Evolutionary conservation across 2,113 vertebrate genomes (phyloP).

Genomic region (Pangasianodon hypophthalmus): DNA sequence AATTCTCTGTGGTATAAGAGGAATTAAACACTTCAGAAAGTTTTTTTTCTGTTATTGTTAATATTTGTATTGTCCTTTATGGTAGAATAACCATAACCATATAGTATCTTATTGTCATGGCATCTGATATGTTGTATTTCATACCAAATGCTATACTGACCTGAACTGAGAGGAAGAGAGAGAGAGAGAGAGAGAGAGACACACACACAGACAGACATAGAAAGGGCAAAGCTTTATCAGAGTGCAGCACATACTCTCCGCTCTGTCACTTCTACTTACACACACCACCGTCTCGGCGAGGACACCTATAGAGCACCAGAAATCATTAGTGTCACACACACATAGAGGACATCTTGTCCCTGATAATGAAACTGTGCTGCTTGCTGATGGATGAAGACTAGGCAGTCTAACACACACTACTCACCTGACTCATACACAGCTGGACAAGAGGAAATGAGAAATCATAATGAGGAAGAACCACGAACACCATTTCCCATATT

Average conservation of each 20-base stretch:
- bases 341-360: slow-evolving; percentile 16
- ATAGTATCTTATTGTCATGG: background rate
- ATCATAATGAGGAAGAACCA: background rate
- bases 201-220: slow-evolving; percentile 1
- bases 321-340: slow-evolving; percentile 25
- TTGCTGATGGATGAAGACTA: background rate
- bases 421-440: background rate
- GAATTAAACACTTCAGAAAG: background rate
- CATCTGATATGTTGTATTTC: background rate
- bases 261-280: slow-evolving; percentile 6
- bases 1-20: background rate
- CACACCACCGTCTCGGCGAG: background rate
- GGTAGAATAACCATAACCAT: background rate
- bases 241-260: background rate
- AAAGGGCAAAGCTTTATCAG: slow-evolving; percentile 1
- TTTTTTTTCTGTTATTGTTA: background rate
- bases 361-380: background rate
- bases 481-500: background rate
- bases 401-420: background rate
- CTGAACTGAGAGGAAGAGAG: background rate
- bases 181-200: background rate
- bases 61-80: background rate
- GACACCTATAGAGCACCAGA: slow-evolving; percentile 19
- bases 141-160: background rate
- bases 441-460: background rate